These are phyloP conservation scores for Semibalanus balanoides DNA, from an alignment of 1,140 invertebrate genomes.

Conservation along the genomic window DNA sequence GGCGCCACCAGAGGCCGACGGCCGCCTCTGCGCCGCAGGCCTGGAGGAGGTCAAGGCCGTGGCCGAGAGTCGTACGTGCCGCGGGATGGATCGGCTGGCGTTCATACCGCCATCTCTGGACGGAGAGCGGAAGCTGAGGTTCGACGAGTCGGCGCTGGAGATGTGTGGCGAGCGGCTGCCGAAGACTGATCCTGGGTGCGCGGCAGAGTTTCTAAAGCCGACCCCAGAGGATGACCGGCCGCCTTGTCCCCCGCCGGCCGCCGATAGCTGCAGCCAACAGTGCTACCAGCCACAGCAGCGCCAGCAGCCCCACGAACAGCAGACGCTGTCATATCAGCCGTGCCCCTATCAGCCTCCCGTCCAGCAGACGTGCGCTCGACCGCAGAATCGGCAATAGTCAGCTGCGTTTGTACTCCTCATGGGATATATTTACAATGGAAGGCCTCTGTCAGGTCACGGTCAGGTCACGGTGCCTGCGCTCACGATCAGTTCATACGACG, in stretches of 20 bases:
- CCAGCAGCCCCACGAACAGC: not conserved
- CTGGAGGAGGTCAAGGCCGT: not conserved
- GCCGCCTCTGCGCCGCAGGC: not conserved
- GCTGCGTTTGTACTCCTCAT: not conserved
- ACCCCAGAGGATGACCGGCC: not conserved
- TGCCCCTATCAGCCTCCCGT: not conserved
- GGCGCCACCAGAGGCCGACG: not conserved
- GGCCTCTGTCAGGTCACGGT: not conserved
- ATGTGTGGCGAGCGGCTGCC: not conserved
- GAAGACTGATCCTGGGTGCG: not conserved
- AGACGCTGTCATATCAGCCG: not conserved
- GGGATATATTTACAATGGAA: slow-evolving; percentile 2
- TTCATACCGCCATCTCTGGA: not conserved
- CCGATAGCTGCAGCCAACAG: too few relatives aligned
- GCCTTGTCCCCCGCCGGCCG: not conserved
- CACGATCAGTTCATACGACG: not conserved
- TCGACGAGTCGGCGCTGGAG: not conserved
- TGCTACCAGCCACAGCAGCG: too few relatives aligned
- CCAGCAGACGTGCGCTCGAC: not conserved
- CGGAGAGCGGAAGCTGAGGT: not conserved
- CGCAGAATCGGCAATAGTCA: not conserved
- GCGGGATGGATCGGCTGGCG: not conserved
- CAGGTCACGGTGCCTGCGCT: not conserved
- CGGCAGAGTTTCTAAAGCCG: not conserved
- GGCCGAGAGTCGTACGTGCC: not conserved